A percentile compares a stretch with the other conserved stretches of the same genome.
These are phyloP conservation scores for Bradypodion ventrale DNA, from an alignment of 2,797 vertebrate genomes.

Conservation along the genomic window DNA sequence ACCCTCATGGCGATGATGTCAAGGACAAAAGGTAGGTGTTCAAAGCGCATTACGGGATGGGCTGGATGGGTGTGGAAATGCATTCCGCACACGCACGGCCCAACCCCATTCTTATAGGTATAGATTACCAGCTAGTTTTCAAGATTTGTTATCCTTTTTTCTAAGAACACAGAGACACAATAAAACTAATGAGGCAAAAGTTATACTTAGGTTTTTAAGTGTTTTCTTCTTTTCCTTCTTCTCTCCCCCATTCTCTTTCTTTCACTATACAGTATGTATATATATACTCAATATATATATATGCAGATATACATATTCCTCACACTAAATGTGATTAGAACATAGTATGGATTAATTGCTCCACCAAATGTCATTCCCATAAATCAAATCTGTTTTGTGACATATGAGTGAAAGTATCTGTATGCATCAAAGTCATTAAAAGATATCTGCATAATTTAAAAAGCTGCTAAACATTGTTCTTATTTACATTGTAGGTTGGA, in stretches of 20 bases:
- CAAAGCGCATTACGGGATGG: no score
- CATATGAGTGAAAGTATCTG: slow-evolving; percentile 76
- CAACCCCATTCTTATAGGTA: no score
- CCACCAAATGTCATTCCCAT: slow-evolving; percentile 76
- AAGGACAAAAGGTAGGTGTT: no score
- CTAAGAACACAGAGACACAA: not conserved
- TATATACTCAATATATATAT: not conserved
- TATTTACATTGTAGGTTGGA: slow-evolving; percentile 36
- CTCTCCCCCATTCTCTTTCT: slow-evolving; percentile 19
- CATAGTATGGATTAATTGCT: slow-evolving; percentile 76
- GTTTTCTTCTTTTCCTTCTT: not conserved
- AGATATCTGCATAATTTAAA: slow-evolving; percentile 77
- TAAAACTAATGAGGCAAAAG: not conserved
- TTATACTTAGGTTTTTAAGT: slow-evolving; percentile 25
- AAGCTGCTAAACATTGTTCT: slow-evolving; percentile 77
- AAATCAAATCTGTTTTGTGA: slow-evolving; percentile 78
- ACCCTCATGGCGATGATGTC: no score
- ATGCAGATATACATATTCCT: slow-evolving; percentile 43
- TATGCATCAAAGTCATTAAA: slow-evolving; percentile 76
- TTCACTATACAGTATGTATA: not conserved
- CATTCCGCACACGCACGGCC: no score
- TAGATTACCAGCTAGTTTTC: slow-evolving; percentile 58
- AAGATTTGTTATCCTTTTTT: slow-evolving; percentile 56
- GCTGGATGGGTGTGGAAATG: no score
- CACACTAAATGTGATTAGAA: slow-evolving; percentile 74